Percentiles rank a stretch among this genome's conserved stretches.
These are phyloP conservation scores for Babyrousa celebensis DNA, from an alignment of 2,797 vertebrate genomes.

Conservation along the genomic window DNA sequence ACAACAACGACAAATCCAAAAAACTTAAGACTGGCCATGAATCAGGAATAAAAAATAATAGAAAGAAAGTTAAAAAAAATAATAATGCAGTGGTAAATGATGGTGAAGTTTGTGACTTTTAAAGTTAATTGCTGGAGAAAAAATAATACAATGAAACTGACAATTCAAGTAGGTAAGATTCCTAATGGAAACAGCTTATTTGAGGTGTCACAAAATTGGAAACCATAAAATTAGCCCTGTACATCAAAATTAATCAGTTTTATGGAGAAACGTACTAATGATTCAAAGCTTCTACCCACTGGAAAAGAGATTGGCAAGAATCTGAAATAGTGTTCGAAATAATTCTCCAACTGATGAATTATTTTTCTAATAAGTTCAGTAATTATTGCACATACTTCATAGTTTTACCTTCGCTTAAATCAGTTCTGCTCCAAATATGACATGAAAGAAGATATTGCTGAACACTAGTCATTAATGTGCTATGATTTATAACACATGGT, in stretches of 20 bases:
- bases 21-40: neutral
- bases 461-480: constrained; percentile 72
- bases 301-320: constrained; percentile 53
- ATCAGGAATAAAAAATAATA: neutral
- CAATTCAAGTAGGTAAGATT: constrained; percentile 23
- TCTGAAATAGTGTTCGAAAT: constrained; percentile 76
- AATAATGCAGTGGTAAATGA: constrained; percentile 47
- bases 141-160: neutral
- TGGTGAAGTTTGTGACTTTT: constrained; percentile 7
- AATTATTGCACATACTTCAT: constrained; percentile 78
- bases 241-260: constrained; percentile 78
- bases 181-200: constrained; percentile 66
- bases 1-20: neutral
- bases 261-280: constrained; percentile 60
- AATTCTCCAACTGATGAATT: constrained; percentile 77
- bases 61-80: neutral
- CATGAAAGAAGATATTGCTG: constrained; percentile 60
- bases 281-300: constrained; percentile 39
- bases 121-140: neutral
- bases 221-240: constrained; percentile 77
- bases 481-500: constrained; percentile 72
- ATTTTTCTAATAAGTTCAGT: constrained; percentile 83
- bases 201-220: constrained; percentile 62
- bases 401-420: constrained; percentile 70
- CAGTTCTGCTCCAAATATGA: constrained; percentile 79